Percentiles rank a stretch among this genome's conserved stretches.
Conservation (phyloP, 2,888 invertebrate genomes). For the Brachypalpus laphriformis region DNA sequence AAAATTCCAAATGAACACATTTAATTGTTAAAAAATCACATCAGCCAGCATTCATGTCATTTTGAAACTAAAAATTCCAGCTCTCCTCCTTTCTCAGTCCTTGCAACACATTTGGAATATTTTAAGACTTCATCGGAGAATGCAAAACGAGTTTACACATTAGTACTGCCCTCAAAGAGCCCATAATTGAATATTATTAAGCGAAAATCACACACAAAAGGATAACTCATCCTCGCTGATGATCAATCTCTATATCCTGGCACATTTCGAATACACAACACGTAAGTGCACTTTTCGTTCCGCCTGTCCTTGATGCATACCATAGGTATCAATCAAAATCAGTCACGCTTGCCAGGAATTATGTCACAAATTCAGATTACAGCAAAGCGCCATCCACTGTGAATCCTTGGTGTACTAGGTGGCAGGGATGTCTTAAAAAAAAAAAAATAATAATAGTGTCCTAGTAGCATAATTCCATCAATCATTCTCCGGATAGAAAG, state of each 20-base stretch:
- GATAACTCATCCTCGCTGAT: conserved; percentile 18
- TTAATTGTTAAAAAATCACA: conserved; percentile 49
- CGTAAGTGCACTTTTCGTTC: conserved; percentile 47
- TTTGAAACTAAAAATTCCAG: neutral
- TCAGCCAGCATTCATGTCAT: neutral
- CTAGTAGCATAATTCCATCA: conserved; percentile 70
- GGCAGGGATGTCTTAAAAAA: no score
- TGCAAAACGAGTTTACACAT: conserved; percentile 67
- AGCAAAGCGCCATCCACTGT: conserved; percentile 28
- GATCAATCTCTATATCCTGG: conserved; percentile 64
- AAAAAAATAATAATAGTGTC: conserved; percentile 16
- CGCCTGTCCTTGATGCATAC: conserved; percentile 24
- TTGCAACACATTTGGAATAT: neutral
- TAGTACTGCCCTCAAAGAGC: conserved; percentile 52
- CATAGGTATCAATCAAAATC: conserved; percentile 69
- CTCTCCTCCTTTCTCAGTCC: neutral
- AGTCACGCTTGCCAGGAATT: conserved; percentile 69
- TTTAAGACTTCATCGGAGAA: conserved; percentile 8
- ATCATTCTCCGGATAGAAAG: conserved; percentile 46
- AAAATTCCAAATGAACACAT: neutral
- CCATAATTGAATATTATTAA: conserved; percentile 61
- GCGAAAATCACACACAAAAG: conserved; percentile 26
- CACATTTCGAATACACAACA: conserved; percentile 45
- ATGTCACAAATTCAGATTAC: conserved; percentile 70
- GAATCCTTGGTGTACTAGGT: no score